Conservation (phyloP, 2,888 invertebrate species). For the Ceratothoa steindachneri region DNA sequence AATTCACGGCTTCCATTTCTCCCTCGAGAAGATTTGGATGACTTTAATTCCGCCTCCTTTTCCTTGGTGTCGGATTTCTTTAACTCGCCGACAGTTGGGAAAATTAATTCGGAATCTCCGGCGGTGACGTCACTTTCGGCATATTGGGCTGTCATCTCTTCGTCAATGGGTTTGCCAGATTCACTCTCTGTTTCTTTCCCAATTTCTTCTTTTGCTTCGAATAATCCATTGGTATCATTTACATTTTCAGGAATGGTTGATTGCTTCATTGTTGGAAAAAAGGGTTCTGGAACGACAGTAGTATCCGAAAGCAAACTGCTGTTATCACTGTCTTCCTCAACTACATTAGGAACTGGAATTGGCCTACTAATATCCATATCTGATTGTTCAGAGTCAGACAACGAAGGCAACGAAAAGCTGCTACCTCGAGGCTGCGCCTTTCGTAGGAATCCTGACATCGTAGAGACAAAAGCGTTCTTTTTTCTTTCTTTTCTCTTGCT, state of each 20-base stretch:
- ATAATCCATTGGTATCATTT: not conserved
- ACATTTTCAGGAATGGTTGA: conserved; percentile 8
- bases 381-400: conserved; percentile 71
- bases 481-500: conserved; percentile 62
- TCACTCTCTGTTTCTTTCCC: not conserved
- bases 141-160: conserved; percentile 50
- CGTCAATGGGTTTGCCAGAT: not conserved
- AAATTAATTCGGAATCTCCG: conserved; percentile 63
- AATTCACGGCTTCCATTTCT: conserved; percentile 73
- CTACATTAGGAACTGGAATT: conserved; percentile 29
- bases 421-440: conserved; percentile 70
- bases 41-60: conserved; percentile 37
- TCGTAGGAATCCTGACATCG: conserved; percentile 77
- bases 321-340: conserved; percentile 33
- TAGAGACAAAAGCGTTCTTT: conserved; percentile 74
- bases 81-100: conserved; percentile 70
- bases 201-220: not conserved
- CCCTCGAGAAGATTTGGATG: conserved; percentile 34
- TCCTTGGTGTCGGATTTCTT: conserved; percentile 58
- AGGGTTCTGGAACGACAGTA: conserved; percentile 8
- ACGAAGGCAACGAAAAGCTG: conserved; percentile 57
- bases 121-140: not conserved
- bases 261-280: conserved; percentile 38
- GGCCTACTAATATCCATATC: conserved; percentile 49
- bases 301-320: conserved; percentile 31